phyloP scores from a whole-genome alignment of 2,797 vertebrate genomes.

The Limnodromus scolopaceus region DNA sequence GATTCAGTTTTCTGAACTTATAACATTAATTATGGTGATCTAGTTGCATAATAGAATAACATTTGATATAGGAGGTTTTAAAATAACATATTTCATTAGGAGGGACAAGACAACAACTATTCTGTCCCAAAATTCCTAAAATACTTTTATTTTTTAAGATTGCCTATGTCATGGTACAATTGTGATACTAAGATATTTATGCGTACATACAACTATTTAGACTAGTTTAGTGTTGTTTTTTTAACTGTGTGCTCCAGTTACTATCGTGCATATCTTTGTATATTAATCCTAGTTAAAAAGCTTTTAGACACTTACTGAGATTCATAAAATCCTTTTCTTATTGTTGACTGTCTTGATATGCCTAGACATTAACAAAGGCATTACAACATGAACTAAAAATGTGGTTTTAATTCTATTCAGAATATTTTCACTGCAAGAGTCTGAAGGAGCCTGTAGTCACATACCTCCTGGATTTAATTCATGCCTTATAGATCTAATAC shows the following conservation, averaged over 20 bases:
- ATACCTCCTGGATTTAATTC: background rate
- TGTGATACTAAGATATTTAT: background rate
- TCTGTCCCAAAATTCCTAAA: background rate
- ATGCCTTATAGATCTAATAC: slow-evolving; percentile 20
- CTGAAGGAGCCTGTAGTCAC: background rate
- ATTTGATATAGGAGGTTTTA: background rate
- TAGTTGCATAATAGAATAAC: background rate
- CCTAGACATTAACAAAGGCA: slow-evolving; percentile 36
- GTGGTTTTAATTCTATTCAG: slow-evolving; percentile 24
- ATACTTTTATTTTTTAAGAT: background rate
- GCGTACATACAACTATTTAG: background rate
- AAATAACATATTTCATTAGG: background rate
- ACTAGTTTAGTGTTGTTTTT: background rate
- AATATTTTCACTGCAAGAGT: slow-evolving; percentile 22
- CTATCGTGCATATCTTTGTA: background rate
- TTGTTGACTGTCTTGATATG: slow-evolving; percentile 11
- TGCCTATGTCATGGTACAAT: background rate
- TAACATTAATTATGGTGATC: background rate
- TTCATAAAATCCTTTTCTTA: background rate
- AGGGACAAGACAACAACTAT: background rate
- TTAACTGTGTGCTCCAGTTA: background rate
- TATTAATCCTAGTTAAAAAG: background rate
- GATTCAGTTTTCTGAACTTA: background rate
- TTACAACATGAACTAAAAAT: slow-evolving; percentile 24
- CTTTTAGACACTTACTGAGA: background rate